phyloP scores from a whole-genome alignment of 2,888 invertebrate species.

The Mythimna loreyi region DNA sequence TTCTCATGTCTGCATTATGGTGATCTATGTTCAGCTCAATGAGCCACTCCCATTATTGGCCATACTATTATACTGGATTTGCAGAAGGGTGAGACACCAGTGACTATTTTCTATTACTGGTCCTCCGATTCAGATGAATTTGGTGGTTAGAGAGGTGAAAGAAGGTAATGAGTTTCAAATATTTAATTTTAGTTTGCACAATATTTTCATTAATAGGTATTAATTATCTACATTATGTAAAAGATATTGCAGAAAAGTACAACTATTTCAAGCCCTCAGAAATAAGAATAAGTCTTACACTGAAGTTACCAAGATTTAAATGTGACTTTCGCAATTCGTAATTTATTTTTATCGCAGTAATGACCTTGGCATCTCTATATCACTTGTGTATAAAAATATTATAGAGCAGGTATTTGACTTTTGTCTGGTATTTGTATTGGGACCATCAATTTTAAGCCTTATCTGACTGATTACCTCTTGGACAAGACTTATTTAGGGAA shows the following conservation, averaged over 20 bases:
- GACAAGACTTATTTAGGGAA: no score
- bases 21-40: no score
- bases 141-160: no score
- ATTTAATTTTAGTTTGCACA: not conserved
- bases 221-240: not conserved
- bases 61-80: no score
- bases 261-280: not conserved
- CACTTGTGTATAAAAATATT: conserved; percentile 2
- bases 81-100: no score
- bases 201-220: no score
- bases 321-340: not conserved
- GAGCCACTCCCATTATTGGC: no score
- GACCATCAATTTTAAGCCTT: not conserved
- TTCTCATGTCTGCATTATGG: no score
- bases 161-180: not conserved
- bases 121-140: no score
- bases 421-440: not conserved
- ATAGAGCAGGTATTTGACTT: not conserved
- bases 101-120: no score
- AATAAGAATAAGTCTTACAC: not conserved
- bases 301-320: conserved; percentile 1
- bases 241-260: not conserved
- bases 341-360: conserved; percentile 4
- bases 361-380: conserved; percentile 4
- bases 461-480: not conserved